Conservation (phyloP, 2,797 vertebrate species). For the Leptatherina wallacei region DNA sequence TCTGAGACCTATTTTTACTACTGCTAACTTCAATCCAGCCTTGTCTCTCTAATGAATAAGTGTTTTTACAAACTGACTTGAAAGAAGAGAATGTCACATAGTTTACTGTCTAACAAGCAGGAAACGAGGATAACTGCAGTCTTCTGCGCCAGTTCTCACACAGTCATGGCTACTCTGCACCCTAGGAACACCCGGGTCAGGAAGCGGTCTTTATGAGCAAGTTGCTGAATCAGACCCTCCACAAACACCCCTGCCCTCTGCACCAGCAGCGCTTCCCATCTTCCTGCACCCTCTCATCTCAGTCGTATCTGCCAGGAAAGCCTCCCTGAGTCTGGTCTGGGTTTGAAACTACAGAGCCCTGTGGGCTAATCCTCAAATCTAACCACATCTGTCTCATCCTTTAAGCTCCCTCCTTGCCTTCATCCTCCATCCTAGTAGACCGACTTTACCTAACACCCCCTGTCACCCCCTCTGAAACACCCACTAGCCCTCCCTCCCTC, state of each 20-base stretch:
- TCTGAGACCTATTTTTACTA: too few species aligned
- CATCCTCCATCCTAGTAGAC: constrained; percentile 34
- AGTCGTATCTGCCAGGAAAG: constrained; percentile 55
- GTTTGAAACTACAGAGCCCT: constrained; percentile 42
- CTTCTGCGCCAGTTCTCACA: constrained; percentile 17
- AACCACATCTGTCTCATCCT: constrained; percentile 58
- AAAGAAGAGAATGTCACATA: not conserved
- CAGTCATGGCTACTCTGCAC: constrained; percentile 20
- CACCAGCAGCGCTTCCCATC: constrained; percentile 38
- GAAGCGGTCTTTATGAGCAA: constrained; percentile 64
- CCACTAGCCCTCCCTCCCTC: constrained; percentile 6
- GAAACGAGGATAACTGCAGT: constrained; percentile 42
- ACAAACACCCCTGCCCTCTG: constrained; percentile 20
- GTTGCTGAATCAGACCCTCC: constrained; percentile 78
- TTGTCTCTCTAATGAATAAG: not conserved
- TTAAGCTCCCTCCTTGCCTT: constrained; percentile 8
- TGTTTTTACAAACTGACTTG: not conserved
- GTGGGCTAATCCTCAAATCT: constrained; percentile 53
- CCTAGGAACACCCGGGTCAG: constrained; percentile 61
- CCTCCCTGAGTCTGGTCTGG: constrained; percentile 46
- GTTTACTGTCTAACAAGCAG: constrained; percentile 22
- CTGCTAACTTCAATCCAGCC: not conserved
- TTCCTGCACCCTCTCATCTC: constrained; percentile 40
- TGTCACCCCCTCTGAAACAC: constrained; percentile 3
- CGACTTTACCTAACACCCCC: constrained; percentile 48